A percentile compares a stretch with the other conserved stretches of the same genome.
These are phyloP conservation scores for Percina caprodes DNA, from an alignment of 2,113 vertebrate genomes.

Conservation along the genomic window DNA sequence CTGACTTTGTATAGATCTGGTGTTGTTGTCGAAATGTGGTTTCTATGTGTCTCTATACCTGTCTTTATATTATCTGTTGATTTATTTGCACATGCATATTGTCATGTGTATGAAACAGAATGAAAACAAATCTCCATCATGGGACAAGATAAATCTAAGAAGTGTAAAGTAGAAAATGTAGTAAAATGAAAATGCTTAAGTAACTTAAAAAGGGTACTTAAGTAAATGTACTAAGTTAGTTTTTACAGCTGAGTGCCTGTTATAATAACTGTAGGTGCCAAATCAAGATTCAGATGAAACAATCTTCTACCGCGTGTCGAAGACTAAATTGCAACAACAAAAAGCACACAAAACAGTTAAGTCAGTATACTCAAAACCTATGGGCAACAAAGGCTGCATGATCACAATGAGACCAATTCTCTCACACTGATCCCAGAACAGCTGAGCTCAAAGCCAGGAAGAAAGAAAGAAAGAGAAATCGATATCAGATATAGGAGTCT, in stretches of 20 bases:
- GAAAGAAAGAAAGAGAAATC: conserved; percentile 1
- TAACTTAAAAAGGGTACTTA: not conserved
- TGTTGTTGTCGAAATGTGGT: too few relatives aligned
- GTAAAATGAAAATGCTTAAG: not conserved
- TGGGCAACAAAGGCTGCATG: not conserved
- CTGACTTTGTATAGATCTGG: too few relatives aligned
- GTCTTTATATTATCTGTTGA: too few relatives aligned
- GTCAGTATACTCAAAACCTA: not conserved
- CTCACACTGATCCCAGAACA: conserved; percentile 1
- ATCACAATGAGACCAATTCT: not conserved
- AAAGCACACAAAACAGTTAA: not conserved
- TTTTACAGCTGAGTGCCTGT: not conserved
- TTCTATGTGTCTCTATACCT: too few relatives aligned
- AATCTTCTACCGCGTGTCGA: not conserved
- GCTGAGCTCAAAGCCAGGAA: conserved; percentile 23
- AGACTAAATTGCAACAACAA: not conserved
- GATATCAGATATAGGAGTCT: conserved; percentile 12
- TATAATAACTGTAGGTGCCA: not conserved
- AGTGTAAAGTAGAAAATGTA: not conserved
- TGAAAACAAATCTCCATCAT: too few relatives aligned
- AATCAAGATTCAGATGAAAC: not conserved
- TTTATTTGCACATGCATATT: too few relatives aligned
- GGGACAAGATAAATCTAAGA: too few relatives aligned
- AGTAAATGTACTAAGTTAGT: not conserved
- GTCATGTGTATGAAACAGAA: too few relatives aligned